Conservation (phyloP, 2,888 invertebrate species). For the Elaeidobius kamerunicus region DNA sequence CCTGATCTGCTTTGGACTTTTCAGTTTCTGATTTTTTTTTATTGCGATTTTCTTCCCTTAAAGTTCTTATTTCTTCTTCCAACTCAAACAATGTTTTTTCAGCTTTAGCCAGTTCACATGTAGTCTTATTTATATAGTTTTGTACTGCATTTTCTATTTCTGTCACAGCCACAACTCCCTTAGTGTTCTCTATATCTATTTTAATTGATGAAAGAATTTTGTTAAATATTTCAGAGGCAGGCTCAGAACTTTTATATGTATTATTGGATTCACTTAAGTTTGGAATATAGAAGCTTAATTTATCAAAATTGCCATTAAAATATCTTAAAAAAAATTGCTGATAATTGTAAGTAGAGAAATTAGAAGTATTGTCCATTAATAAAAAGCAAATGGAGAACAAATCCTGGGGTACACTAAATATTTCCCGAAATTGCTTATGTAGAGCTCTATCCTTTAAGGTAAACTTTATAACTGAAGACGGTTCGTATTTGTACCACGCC, state of each 20-base stretch:
- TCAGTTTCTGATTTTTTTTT: conserved; percentile 2
- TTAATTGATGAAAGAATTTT: conserved; percentile 40
- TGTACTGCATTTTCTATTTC: conserved; percentile 45
- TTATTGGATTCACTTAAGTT: conserved; percentile 49
- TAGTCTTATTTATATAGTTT: conserved; percentile 41
- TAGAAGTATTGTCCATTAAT: conserved; percentile 53
- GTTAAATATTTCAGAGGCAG: conserved; percentile 41
- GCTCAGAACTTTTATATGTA: conserved; percentile 43
- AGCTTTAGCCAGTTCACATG: conserved; percentile 41
- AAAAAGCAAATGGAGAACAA: conserved; percentile 63
- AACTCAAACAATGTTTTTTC: conserved; percentile 45
- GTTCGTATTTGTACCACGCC: conserved; percentile 67
- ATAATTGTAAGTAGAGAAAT: conserved; percentile 31
- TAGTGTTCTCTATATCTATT: conserved; percentile 36
- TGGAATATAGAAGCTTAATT: conserved; percentile 52
- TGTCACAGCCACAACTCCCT: conserved; percentile 40
- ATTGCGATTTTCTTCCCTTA: not conserved
- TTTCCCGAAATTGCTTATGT: conserved; percentile 59
- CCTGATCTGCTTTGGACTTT: not conserved
- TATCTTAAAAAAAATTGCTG: conserved; percentile 39
- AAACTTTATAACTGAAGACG: conserved; percentile 54
- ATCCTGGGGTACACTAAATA: conserved; percentile 57
- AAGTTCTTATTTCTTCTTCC: conserved; percentile 45
- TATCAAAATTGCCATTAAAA: conserved; percentile 55
- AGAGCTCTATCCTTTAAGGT: conserved; percentile 62